Base-by-base conservation (phyloP, 2,888 invertebrate genomes). In the Acholoe squamosa region DNA sequence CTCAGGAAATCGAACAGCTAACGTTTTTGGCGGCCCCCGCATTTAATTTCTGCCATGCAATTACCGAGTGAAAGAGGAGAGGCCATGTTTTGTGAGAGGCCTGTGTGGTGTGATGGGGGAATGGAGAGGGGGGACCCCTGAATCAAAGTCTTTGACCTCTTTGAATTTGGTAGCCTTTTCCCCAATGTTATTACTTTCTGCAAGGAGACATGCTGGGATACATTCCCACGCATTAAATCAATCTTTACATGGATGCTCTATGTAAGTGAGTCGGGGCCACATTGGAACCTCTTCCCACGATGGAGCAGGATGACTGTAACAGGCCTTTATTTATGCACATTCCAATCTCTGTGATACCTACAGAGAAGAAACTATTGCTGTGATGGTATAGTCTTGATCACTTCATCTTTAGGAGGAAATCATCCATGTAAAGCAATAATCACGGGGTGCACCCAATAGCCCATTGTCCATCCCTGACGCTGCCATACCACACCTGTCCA, bases 391-490 rank as follows among this genome's bases (percentile, higher is more conserved):
- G 19, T 7, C 67, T 67, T 67, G 67, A 67, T 67, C 67, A 67
- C n/a, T 67, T 67, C 67, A 67, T 67, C 67, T 67, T 67, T 67
- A 19, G 67, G 67, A 67, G 67, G 67, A 16, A 67, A 67, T 67
- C 67, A 67, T 16, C 22, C 67, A 12, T 67, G 67, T n/a, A 67
- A 67, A 25, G n/a, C 67, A 12, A 67, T 67, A 67, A 67, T 67
- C n/a, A 67, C 67, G 14, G 67, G 67, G 67, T n/a, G 67, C 67
- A 7, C n/a, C 14, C 67, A 12, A 12, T 67, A 25, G 67, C 14
- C 5, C n/a, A 22, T 67, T 67, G 67, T 67, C 67, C 67, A 7
- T 25, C n/a, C 14, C 67, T n/a, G 7, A 12, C 22, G 5, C 67
- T n/a, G 67, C 22, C 67, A 67, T n/a, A 67, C n/a, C 14, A 67